Base-by-base conservation (phyloP, 2,113 vertebrate species). In the Reinhardtius hippoglossoides region DNA sequence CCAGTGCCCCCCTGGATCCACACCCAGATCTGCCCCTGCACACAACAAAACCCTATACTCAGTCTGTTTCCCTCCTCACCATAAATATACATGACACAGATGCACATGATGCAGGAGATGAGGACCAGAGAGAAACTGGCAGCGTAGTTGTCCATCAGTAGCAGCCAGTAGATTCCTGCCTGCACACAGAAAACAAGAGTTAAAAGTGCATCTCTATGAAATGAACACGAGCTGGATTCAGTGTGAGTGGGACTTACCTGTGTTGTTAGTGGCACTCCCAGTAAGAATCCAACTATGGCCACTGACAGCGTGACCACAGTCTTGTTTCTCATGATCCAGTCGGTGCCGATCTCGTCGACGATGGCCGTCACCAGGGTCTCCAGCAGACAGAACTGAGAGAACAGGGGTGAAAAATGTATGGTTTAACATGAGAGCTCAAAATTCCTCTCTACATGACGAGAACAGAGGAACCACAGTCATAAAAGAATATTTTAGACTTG, bases 71-170 rank as follows among this genome's bases (percentile, higher is more conserved):
- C 4, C 1, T 76, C 3, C 97, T 91, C 93, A 99, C 98, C 98
- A 0, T 99, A 99, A 88, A 99, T 93, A 86, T 98, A 98, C 97
- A 99, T 99, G 90, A 99, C 88, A 78, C 97, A 95, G 81, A 99
- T 94, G 0, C 98, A 99, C 97, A 99, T 99, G 87, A 99, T 99
- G 90, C 98, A 99, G 73, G 98, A 99, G 91, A 99, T 99, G 93
- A 99, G 27, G 14, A 99, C 98, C 86, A 99, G 75, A 68, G 98
- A 99, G 95, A 99, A 99, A 89, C 98, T 99, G 76, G 98, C 98
- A 0, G 98, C 98, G 0, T 98, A 99, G 91, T 98, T 99, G 93
- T 99, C 98, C 98, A 99, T 98, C 80, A 99, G 93, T 66, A 98
- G 85, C 73, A 99, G 89, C 97, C 98, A 99, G 89, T 99, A 99